Evolutionary conservation across 2,113 vertebrate genomes (phyloP).

Genomic region (Nyctereutes procyonoides): DNA sequence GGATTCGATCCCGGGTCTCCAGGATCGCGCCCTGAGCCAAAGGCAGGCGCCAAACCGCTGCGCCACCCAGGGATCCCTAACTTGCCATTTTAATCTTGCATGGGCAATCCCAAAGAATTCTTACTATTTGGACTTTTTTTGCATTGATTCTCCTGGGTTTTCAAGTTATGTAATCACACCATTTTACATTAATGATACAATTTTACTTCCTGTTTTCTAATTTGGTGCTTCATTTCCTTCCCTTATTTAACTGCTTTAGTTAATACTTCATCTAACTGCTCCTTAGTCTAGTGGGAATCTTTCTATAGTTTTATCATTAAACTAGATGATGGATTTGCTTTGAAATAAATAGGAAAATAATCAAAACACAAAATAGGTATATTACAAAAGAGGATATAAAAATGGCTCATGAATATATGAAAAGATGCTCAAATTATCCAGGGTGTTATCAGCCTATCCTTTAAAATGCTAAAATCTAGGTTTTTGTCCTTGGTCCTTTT

Average conservation of each 20-base stretch:
- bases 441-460: neutral
- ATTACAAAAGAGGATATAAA: slow-evolving; percentile 48
- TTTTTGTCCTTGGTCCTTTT: neutral
- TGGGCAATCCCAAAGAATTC: slow-evolving; percentile 17
- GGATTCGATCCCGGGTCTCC: too few species aligned
- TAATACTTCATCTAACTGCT: slow-evolving; percentile 51
- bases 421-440: neutral
- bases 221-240: slow-evolving; percentile 55
- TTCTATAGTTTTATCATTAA: slow-evolving; percentile 20
- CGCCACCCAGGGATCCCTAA: too few species aligned
- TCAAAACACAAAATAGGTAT: slow-evolving; percentile 13
- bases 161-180: slow-evolving; percentile 37
- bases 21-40: too few species aligned
- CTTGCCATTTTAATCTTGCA: slow-evolving; percentile 5
- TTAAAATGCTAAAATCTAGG: neutral
- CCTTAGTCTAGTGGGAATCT: slow-evolving; percentile 27
- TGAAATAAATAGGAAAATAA: slow-evolving; percentile 62
- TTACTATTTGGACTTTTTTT: slow-evolving; percentile 28
- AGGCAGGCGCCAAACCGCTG: too few species aligned
- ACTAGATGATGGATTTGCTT: slow-evolving; percentile 39
- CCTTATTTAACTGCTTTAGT: slow-evolving; percentile 63
- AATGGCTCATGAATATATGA: neutral
- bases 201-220: slow-evolving; percentile 56
- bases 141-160: slow-evolving; percentile 40
- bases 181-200: slow-evolving; percentile 30